These are phyloP conservation scores for Glareola pratincola DNA, from an alignment of 2,113 vertebrate genomes.

Conservation along the genomic window DNA sequence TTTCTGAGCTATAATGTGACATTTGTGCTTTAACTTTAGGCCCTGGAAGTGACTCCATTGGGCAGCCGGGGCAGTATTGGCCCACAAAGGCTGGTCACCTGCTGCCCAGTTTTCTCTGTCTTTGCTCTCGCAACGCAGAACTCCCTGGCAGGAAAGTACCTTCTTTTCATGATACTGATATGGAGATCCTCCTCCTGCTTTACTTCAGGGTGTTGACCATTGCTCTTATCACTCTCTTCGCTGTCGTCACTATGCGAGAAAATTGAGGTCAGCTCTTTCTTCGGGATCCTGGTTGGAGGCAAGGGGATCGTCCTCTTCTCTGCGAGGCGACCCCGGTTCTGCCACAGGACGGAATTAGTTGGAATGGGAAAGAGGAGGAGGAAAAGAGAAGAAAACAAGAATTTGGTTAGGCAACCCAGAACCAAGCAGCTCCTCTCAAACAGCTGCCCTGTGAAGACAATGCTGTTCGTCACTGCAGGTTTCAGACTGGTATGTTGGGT, in stretches of 20 bases:
- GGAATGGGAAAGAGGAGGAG: background rate
- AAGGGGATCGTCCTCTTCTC: slow-evolving; percentile 93
- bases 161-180: slow-evolving; percentile 96
- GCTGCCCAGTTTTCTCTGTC: background rate
- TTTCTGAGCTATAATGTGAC: background rate
- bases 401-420: background rate
- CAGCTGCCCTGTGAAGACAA: background rate
- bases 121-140: background rate
- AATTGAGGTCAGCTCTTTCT: slow-evolving; percentile 87
- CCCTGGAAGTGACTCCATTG: background rate
- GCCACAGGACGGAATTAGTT: background rate
- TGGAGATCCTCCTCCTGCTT: slow-evolving; percentile 91
- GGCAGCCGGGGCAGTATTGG: background rate
- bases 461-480: background rate
- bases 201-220: slow-evolving; percentile 83
- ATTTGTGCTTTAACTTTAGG: rapidly evolving
- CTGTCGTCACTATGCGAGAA: slow-evolving; percentile 88
- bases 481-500: background rate
- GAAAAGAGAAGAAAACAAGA: background rate
- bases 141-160: slow-evolving; percentile 68
- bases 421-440: background rate
- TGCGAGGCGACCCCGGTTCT: slow-evolving; percentile 97
- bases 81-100: background rate
- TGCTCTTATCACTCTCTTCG: slow-evolving; percentile 84
- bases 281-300: slow-evolving; percentile 84